Evolutionary conservation across 2,113 vertebrate genomes (phyloP), one percentile per base, ranked within the genome.

Genomic region (Lates calcarifer): DNA sequence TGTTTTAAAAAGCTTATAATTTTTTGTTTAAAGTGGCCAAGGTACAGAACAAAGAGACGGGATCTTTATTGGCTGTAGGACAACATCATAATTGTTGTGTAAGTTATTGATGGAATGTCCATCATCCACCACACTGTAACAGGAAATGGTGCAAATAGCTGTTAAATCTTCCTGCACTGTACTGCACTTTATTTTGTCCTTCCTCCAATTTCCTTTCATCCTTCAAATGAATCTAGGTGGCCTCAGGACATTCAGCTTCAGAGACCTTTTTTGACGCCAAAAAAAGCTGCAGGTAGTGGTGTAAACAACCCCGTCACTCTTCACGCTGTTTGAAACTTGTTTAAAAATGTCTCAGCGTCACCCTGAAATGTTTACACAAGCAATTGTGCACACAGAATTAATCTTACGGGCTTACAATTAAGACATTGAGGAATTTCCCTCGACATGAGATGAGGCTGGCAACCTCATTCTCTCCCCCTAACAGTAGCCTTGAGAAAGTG

Each of bases 381-480:
- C 79, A 79, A 71, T 81, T 72, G 88, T 81, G 88, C 90, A 72
- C 43, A 58, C 74, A 89, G 84, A 88, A 92, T 92, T 89, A 90
- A 94, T 91, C 87, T 88, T 85, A 82, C 8, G 9, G 81, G 77
- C 83, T 94, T 83, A 87, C 86, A 87, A 89, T 90, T 86, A 93
- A 87, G 91, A 92, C 88, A 91, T 90, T 91, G 85, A 93, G 82
- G 90, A 92, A 92, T 93, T 91, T 90, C 76, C 77, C 79, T 85
- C 41, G 72, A 89, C 88, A 80, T 83, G 74, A 66, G 88, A 90
- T 63, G 83, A 78, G 82, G 87, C 87, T 82, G 82, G 82, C 87
- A 86, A 89, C 81, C 91, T 86, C 76, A 74, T 84, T 88, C 90
- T 91, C 88, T 86, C 82, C 65, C 65, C 51, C 84, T 83, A 89